Evolutionary conservation across 2,113 vertebrate genomes (phyloP).

Genomic region (Oreotrochilus melanogaster): DNA sequence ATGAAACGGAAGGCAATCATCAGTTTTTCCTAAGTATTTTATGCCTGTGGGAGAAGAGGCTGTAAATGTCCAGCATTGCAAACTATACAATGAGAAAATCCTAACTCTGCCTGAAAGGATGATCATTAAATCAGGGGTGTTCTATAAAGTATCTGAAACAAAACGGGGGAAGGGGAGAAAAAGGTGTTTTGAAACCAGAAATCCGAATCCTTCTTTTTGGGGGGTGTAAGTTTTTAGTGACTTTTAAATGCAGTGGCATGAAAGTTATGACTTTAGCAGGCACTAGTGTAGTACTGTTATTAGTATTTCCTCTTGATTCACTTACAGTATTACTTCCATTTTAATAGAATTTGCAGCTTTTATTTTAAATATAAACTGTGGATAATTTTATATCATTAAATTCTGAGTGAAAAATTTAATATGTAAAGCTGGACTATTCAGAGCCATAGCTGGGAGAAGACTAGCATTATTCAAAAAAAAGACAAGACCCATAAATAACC

Average conservation of each 20-base stretch:
- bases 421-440: not conserved
- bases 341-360: constrained; percentile 30
- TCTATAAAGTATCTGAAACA: not conserved
- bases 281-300: not conserved
- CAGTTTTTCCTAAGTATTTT: not conserved
- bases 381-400: constrained; percentile 5
- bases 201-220: not conserved
- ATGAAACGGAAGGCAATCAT: not conserved
- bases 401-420: not conserved
- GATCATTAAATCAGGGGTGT: not conserved
- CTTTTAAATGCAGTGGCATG: constrained; percentile 14
- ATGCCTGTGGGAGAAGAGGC: not conserved
- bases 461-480: not conserved
- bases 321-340: constrained; percentile 21
- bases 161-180: not conserved
- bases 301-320: constrained; percentile 47
- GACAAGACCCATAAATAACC: not conserved
- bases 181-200: not conserved
- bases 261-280: constrained; percentile 35
- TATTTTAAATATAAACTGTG: constrained; percentile 26
- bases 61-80: not conserved
- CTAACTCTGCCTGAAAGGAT: not conserved
- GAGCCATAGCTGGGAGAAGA: not conserved
- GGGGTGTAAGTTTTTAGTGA: not conserved
- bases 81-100: not conserved